phyloP scores from a whole-genome alignment of 2,113 vertebrate genomes.

The Regulus satrapa region DNA sequence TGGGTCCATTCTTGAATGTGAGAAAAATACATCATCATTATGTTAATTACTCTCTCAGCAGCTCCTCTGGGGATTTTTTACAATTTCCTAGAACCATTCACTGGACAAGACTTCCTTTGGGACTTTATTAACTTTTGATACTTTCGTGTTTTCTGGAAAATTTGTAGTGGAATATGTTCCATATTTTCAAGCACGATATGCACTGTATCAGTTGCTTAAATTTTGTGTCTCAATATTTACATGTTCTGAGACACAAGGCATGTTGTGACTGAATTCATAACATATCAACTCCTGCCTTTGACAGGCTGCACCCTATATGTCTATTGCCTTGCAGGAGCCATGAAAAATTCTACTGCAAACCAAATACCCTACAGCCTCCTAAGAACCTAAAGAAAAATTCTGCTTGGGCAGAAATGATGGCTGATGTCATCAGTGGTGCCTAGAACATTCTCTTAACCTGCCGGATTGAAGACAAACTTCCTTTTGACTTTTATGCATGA shows the following conservation, averaged over 20 bases:
- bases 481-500: neutral
- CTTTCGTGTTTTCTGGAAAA: neutral
- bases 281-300: neutral
- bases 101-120: neutral
- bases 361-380: neutral
- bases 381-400: neutral
- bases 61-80: neutral
- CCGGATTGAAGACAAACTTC: neutral
- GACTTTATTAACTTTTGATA: neutral
- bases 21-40: neutral
- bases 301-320: accelerated
- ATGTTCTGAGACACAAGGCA: neutral
- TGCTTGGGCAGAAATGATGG: neutral
- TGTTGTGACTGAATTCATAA: neutral
- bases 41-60: neutral
- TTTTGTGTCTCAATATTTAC: neutral
- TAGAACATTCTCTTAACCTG: neutral
- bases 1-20: neutral
- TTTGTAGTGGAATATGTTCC: neutral
- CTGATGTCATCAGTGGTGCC: neutral
- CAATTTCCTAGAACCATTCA: neutral
- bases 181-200: neutral
- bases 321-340: neutral
- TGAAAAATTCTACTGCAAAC: neutral
- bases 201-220: neutral